A percentile compares a stretch with the other conserved stretches of the same genome.
These are phyloP conservation scores for Siphlonurus alternatus DNA, from an alignment of 2,888 invertebrate species.

Conservation along the genomic window DNA sequence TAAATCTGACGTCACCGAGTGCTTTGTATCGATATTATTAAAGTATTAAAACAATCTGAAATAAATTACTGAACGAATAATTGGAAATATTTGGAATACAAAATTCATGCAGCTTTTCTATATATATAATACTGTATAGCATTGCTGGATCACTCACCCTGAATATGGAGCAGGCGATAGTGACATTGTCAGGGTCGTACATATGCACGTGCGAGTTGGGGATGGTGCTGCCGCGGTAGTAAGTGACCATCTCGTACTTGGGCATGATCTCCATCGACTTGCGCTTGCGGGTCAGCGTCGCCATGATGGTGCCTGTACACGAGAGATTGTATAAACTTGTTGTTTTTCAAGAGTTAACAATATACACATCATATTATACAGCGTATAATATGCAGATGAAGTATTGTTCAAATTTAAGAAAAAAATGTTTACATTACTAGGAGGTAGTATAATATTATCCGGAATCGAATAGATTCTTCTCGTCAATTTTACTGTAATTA, in stretches of 20 bases:
- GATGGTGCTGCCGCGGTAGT: conserved; percentile 72
- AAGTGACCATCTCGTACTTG: conserved; percentile 85
- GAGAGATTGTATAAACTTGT: conserved; percentile 7
- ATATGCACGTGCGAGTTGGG: conserved; percentile 87
- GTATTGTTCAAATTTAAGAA: background rate
- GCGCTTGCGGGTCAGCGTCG: conserved; percentile 53
- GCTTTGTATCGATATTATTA: no score
- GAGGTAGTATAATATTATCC: no score
- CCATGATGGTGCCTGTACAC: conserved; percentile 49
- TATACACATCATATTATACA: background rate
- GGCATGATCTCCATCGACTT: conserved; percentile 66
- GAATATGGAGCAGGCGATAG: conserved; percentile 76
- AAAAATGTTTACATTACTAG: no score
- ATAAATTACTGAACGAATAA: background rate
- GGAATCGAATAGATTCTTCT: no score
- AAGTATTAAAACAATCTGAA: no score
- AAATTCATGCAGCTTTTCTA: background rate
- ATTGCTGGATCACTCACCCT: conserved; percentile 42
- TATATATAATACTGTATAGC: background rate
- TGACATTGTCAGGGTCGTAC: conserved; percentile 87
- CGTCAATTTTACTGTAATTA: background rate
- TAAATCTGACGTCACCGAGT: no score
- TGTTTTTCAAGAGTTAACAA: no score
- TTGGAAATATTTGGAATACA: background rate
- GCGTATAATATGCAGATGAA: background rate